Base-by-base conservation (phyloP, 2,113 vertebrate genomes). In the Paradisaea rubra region DNA sequence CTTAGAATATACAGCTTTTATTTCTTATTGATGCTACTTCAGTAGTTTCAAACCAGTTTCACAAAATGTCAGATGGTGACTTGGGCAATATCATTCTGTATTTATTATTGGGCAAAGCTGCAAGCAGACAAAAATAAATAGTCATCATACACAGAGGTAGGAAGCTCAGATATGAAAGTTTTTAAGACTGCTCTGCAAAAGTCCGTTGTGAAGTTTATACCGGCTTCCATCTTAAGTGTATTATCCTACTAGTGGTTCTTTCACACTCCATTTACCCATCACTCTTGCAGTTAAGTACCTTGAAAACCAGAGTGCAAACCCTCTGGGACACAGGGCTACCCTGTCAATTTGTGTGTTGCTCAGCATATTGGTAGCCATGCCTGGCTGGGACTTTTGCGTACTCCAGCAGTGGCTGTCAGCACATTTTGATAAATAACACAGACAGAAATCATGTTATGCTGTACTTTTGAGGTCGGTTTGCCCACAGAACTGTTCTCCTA, bases 371-470 rank as follows among this genome's bases (percentile, higher is more conserved):
- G 39, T 30, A 73, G 13, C 42, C 31, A 18, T 22, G 44, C 3
- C 35, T 7, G 3, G 11, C 4, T 37, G 35, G 56, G 41, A 79
- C 16, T 52, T 91, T 37, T 0, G 1, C 12, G 8, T n/a, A 44
- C 31, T 52, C 22, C 82, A 53, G 28, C 0, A 0, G 24, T 53
- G 45, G 24, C 10, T 60, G 15, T 53, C 31, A 81, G 35, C 35
- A 27, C 24, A 47, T 60, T 89, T 66, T 47, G 25, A 56, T 45
- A 91, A 91, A 42, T 24, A 15, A 30, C 16, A 23, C 8, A 47
- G 10, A 15, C 8, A 73, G 21, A 35, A 87, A 42, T 12, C 50
- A 27, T 27, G 15, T 73, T 61, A 42, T 3, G 1, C 4, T 84
- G 13, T 60, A 35, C 14, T 71, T 56, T 23, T 71, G 31, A 41